A percentile compares a stretch with the other conserved stretches of the same genome.
Conservation (phyloP, 2,797 vertebrate genomes). For the Phylloscopus collybita region DNA sequence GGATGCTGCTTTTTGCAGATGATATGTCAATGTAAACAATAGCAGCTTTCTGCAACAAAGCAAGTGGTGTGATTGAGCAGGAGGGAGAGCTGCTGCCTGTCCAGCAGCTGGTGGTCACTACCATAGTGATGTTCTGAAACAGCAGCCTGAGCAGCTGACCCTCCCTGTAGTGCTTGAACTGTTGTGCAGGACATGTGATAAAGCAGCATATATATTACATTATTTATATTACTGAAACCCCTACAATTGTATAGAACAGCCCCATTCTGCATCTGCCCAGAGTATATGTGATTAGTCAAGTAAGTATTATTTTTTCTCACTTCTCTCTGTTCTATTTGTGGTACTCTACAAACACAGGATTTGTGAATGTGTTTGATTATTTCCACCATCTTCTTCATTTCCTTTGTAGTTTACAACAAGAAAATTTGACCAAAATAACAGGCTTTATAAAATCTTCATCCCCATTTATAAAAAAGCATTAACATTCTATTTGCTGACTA, state of each 20-base stretch:
- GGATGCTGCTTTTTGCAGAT: background rate
- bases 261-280: background rate
- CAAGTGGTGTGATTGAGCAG: background rate
- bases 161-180: background rate
- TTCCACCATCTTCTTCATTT: background rate
- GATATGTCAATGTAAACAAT: background rate
- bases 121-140: background rate
- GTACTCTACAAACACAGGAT: background rate
- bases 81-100: background rate
- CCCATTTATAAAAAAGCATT: background rate
- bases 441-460: background rate
- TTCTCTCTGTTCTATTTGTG: background rate
- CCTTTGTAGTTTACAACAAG: background rate
- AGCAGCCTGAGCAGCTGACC: background rate
- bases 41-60: background rate
- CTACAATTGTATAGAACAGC: background rate
- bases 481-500: background rate
- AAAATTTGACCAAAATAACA: background rate
- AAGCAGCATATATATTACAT: background rate
- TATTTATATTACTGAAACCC: background rate
- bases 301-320: background rate
- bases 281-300: background rate
- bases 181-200: fast-evolving
- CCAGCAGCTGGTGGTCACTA: background rate
- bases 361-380: background rate